Conservation (phyloP, 2,888 invertebrate species). For the Mayetiola destructor region DNA sequence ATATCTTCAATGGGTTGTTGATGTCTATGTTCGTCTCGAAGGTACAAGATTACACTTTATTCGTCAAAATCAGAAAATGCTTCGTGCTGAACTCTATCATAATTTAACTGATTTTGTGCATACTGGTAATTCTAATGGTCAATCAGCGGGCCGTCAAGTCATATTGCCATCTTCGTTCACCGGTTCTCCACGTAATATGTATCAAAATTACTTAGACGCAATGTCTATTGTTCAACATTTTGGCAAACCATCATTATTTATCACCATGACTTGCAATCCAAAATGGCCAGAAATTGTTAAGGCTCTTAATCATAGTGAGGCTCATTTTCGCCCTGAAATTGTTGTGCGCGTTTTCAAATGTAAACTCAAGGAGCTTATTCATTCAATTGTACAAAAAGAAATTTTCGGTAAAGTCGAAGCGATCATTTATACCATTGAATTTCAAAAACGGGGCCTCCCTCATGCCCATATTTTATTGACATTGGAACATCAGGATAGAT, state of each 20-base stretch:
- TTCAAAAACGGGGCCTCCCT: constrained; percentile 26
- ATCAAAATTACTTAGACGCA: constrained; percentile 19
- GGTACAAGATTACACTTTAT: constrained; percentile 24
- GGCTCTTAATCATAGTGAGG: background rate
- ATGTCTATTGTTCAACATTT: constrained; percentile 18
- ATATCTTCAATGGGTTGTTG: constrained; percentile 27
- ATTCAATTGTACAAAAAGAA: constrained; percentile 13
- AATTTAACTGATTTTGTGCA: constrained; percentile 27
- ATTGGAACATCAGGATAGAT: constrained; percentile 19
- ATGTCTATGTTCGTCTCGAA: constrained; percentile 29
- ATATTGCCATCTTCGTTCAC: constrained; percentile 18
- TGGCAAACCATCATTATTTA: constrained; percentile 18
- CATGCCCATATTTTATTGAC: constrained; percentile 22
- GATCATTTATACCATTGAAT: constrained; percentile 24
- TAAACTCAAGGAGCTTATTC: constrained; percentile 15
- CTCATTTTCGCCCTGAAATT: constrained; percentile 17
- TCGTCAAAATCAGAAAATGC: constrained; percentile 26
- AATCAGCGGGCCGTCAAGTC: constrained; percentile 16
- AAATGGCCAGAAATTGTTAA: constrained; percentile 16
- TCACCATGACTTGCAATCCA: constrained; percentile 18
- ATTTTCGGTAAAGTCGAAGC: constrained; percentile 18
- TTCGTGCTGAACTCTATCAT: constrained; percentile 24
- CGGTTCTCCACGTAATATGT: background rate
- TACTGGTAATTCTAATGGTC: constrained; percentile 20
- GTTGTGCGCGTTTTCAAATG: constrained; percentile 19